Base-by-base conservation (phyloP, 2,888 invertebrate genomes). In the Thymelicus sylvestris region DNA sequence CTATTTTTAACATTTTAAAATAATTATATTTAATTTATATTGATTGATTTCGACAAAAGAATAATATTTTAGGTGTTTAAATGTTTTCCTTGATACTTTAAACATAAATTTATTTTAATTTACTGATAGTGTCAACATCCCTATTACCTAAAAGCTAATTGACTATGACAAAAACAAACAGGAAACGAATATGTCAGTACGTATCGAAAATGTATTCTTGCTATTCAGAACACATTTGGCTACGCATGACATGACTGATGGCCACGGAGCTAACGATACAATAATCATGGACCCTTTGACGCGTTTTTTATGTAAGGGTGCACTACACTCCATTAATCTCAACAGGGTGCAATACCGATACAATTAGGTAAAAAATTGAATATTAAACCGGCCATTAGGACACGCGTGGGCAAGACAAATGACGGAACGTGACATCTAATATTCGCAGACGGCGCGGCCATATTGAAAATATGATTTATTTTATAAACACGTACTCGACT, bases 231-330 rank as follows among this genome's bases (percentile, higher is more conserved):
- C 79, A 81, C 78, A 86, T 90, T 90, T 86, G 79, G 81, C 79
- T 80, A 85, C 85, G 83, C 87, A 87, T 90, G 91, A 92, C 87
- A 87, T 90, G 91, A 92, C 82, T 86, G 89, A 92, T 92, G 91
- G 80, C 77, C 61, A 69, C 74, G 78, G 81, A 80, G 84, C 83
- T 91, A 92, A 92, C 88, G 91, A 91, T 82, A 76, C 79, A 84
- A 86, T 86, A 84, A 91, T 90, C 80, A 75, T 78, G 77, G 83
- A 85, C 89, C 89, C 89, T 86, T 81, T 83, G 78, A 80, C 83
- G 86, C 81, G 79, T 90, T 92, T 91, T 91, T 90, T 87, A 81
- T 77, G 74, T 77, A 87, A 87, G 88, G 88, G 89, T 84, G 82
- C 81, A 85, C 81, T 83, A 76, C 73, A 78, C 80, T 81, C 85